Conservation (phyloP, 2,888 invertebrate genomes). For the Luffia ferchaultella region DNA sequence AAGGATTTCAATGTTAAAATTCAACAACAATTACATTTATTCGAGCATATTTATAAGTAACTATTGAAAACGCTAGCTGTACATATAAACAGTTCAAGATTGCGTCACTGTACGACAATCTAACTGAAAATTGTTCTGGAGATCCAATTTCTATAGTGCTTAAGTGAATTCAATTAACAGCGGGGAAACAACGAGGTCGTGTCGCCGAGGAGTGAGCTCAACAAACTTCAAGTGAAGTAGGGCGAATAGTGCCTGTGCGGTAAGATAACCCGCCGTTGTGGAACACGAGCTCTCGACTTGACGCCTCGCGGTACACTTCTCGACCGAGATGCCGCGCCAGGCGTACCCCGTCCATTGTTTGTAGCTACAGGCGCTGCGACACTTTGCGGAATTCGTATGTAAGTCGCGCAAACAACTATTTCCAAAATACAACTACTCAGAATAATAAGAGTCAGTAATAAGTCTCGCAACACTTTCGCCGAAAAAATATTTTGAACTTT, state of each 20-base stretch:
- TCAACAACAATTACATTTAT: no score
- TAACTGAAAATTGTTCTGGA: no score
- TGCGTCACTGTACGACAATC: no score
- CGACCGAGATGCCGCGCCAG: background rate
- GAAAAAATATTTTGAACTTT: no score
- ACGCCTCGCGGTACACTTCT: background rate
- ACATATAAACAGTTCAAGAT: no score
- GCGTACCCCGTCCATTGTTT: background rate
- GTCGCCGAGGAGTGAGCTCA: background rate
- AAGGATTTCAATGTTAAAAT: no score
- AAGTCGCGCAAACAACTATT: background rate
- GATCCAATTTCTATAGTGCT: background rate
- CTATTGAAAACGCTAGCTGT: no score
- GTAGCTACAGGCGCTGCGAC: background rate
- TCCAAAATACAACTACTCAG: background rate
- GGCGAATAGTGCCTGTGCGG: background rate
- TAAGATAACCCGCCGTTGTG: background rate
- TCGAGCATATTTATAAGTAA: no score
- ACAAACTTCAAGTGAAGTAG: background rate
- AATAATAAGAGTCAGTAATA: no score
- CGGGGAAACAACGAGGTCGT: background rate
- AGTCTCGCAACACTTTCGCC: no score
- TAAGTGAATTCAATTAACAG: background rate
- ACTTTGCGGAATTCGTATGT: background rate
- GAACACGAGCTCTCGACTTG: background rate